These are phyloP conservation scores for Archips crataeganus DNA, from an alignment of 2,888 invertebrate genomes.

Conservation along the genomic window DNA sequence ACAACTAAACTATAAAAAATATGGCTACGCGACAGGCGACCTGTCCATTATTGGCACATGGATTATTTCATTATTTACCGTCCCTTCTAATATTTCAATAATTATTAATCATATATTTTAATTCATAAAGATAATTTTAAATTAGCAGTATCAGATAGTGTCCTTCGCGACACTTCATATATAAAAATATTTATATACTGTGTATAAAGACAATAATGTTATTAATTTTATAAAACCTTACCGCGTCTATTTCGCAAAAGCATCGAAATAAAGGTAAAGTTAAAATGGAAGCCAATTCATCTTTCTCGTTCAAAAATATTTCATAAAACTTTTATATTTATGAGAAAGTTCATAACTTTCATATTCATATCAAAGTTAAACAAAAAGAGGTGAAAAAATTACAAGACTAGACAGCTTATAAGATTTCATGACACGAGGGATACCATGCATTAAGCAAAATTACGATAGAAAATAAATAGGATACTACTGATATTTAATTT, in stretches of 20 bases:
- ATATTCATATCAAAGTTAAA: constrained; percentile 20
- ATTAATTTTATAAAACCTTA: constrained; percentile 58
- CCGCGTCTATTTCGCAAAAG: constrained; percentile 68
- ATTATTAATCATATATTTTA: constrained; percentile 37
- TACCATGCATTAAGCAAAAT: constrained; percentile 16
- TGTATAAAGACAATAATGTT: constrained; percentile 68
- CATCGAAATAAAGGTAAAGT: constrained; percentile 77
- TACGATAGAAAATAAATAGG: background rate
- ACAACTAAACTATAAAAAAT: constrained; percentile 74
- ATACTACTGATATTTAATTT: background rate
- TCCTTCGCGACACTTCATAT: constrained; percentile 78
- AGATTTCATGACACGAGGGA: constrained; percentile 21
- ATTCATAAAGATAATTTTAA: constrained; percentile 26
- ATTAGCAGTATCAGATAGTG: constrained; percentile 57
- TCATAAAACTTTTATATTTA: constrained; percentile 11
- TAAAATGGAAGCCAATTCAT: constrained; percentile 51
- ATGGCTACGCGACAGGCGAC: constrained; percentile 77
- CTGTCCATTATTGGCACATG: constrained; percentile 79
- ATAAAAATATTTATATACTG: constrained; percentile 80
- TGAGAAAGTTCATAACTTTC: constrained; percentile 34
- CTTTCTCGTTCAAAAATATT: constrained; percentile 49
- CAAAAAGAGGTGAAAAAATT: constrained; percentile 23
- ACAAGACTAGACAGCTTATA: constrained; percentile 36
- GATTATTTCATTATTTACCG: constrained; percentile 63
- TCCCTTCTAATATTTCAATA: constrained; percentile 47